Evolutionary conservation across 1,140 invertebrate species (phyloP), one percentile per base, ranked within the genome.

Genomic region (Trissolcus basalis): DNA sequence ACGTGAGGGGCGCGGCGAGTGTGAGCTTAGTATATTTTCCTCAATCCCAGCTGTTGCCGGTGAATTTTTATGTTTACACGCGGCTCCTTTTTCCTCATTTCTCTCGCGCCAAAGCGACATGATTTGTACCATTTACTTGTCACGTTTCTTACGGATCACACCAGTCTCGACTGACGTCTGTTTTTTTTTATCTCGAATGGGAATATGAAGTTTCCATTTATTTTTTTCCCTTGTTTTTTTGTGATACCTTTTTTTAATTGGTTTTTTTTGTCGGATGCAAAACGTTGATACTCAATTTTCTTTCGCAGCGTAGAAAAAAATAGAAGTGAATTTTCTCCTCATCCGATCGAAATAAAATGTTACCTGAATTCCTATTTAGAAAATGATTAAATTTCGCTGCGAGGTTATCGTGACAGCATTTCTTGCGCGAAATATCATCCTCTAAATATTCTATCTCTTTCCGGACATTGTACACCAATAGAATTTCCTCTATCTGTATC

Each of bases 31-130:
- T 67, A 75, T 27, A 27, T 79, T 79, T 79, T 79, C 67, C 72
- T 58, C 72, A 79, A 79, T 79, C 67, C 63, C 71, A 79, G 72
- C 71, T 75, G 67, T 79, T 72, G 59, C 68, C 67, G 54, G 32
- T 72, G 63, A 79, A 75, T 75, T 79, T 27, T 71, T 75, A 75
- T 75, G 54, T 65, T 71, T 48, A 74, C 67, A 63, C 63, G 67
- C 50, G 54, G 50, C 61, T 67, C 61, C 55, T 71, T 71, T 77
- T 61, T 68, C 54, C 69, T 60, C 69, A 14, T 73, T 73, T 58
- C 70, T 73, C 73, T 64, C 69, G 69, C 59, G 69, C 73, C 69
- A 78, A 78, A 78, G 51, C 54, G 15, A 59, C 67, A 70, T 77
- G 67, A 67, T 67, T 77, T 61, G 55, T 56, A 48, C 55, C 64